A percentile compares a stretch with the other conserved stretches of the same genome.
phyloP scores from a whole-genome alignment of 1,140 invertebrate species.

The Tachypleus tridentatus region DNA sequence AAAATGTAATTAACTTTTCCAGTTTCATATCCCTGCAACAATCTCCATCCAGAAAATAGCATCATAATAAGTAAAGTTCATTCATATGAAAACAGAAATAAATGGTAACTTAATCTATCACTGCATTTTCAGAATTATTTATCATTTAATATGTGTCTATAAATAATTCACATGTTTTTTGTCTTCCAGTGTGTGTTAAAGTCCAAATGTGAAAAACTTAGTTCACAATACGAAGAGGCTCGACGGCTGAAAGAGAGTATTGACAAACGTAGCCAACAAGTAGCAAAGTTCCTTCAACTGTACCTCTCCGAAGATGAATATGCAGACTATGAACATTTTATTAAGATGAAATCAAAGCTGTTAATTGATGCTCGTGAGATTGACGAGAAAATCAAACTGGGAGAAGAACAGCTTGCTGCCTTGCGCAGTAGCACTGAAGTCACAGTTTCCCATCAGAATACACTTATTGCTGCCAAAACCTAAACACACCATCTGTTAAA shows the following conservation, averaged over 20 bases:
- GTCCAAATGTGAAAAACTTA: conserved; percentile 62
- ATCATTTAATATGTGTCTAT: too few relatives aligned
- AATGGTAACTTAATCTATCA: too few relatives aligned
- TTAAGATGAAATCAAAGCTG: conserved; percentile 78
- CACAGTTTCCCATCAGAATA: too few relatives aligned
- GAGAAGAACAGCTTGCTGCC: conserved; percentile 66
- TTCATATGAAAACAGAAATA: too few relatives aligned
- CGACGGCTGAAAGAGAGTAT: conserved; percentile 69
- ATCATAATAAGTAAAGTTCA: too few relatives aligned
- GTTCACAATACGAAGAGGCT: conserved; percentile 68
- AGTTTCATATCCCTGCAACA: too few relatives aligned
- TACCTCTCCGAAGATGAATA: conserved; percentile 61
- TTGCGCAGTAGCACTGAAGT: conserved; percentile 44
- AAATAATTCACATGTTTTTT: too few relatives aligned
- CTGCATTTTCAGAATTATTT: too few relatives aligned
- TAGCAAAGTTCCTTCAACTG: conserved; percentile 57
- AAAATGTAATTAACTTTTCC: too few relatives aligned
- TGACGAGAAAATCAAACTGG: conserved; percentile 71
- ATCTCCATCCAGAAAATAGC: too few relatives aligned
- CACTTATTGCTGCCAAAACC: too few relatives aligned
- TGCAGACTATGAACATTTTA: conserved; percentile 73
- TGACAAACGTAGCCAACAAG: conserved; percentile 58
- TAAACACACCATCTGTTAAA: too few relatives aligned
- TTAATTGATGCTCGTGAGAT: conserved; percentile 72
- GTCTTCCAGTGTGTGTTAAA: conserved; percentile 15